These are phyloP conservation scores for Coreoperca whiteheadi DNA, from an alignment of 2,113 vertebrate species.

Conservation along the genomic window DNA sequence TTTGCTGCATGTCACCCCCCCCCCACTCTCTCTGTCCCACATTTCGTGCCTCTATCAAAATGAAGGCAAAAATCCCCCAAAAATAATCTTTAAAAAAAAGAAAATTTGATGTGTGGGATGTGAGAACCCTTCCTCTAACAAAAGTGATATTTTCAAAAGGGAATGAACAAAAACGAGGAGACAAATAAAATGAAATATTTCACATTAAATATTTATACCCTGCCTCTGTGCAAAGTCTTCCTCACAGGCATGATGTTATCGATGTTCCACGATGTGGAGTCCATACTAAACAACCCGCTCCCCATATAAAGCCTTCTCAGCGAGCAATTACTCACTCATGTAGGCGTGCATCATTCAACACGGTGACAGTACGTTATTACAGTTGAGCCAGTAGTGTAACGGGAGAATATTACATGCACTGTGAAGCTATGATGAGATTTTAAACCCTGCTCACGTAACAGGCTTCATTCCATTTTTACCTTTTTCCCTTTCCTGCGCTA, in stretches of 20 bases:
- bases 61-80: too few relatives aligned
- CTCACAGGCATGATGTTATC: neutral
- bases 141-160: neutral
- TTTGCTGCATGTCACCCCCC: too few relatives aligned
- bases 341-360: neutral
- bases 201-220: slow-evolving; percentile 38
- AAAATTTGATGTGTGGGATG: neutral
- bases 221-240: neutral
- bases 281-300: slow-evolving; percentile 20
- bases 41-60: too few relatives aligned
- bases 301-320: neutral
- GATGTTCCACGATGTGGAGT: neutral
- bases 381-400: neutral
- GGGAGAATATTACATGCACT: slow-evolving; percentile 5
- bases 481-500: slow-evolving; percentile 18
- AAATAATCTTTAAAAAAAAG: too few relatives aligned
- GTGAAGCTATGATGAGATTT: slow-evolving; percentile 23
- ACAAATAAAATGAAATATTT: slow-evolving; percentile 1
- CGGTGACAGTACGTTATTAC: neutral
- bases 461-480: slow-evolving; percentile 13
- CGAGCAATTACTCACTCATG: slow-evolving; percentile 13
- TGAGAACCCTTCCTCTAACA: neutral
- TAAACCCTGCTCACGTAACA: slow-evolving; percentile 28
- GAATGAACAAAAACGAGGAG: neutral
- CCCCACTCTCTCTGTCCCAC: too few relatives aligned